Conservation (phyloP, 1,140 invertebrate genomes). For the Phenacoccus solenopsis region DNA sequence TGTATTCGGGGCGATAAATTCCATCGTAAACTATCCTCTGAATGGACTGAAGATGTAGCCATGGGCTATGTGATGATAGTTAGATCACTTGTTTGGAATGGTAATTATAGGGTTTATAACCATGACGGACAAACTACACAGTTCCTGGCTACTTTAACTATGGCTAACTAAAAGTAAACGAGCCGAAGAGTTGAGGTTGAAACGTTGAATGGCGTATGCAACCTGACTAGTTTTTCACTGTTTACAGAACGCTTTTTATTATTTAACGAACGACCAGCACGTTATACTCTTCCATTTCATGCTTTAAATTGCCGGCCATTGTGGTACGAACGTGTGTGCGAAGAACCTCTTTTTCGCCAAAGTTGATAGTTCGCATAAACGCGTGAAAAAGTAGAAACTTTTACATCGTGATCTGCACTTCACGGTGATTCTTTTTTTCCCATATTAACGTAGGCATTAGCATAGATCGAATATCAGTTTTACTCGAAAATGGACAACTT, state of each 20-base stretch:
- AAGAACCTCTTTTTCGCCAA: too few relatives aligned
- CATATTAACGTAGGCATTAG: too few relatives aligned
- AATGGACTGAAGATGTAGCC: conserved; percentile 8
- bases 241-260: conserved; percentile 11
- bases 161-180: conserved; percentile 6
- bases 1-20: background rate
- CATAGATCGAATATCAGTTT: too few relatives aligned
- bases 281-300: conserved; percentile 12
- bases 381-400: too few relatives aligned
- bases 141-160: conserved; percentile 8
- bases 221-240: conserved; percentile 13
- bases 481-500: too few relatives aligned
- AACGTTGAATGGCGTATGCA: conserved; percentile 5
- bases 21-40: conserved; percentile 13
- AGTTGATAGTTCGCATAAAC: too few relatives aligned
- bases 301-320: conserved; percentile 6
- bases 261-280: conserved; percentile 1
- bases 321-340: too few relatives aligned
- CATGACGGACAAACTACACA: conserved; percentile 16
- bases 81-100: conserved; percentile 17
- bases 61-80: conserved; percentile 16
- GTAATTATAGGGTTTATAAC: conserved; percentile 14
- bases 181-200: background rate
- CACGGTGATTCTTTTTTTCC: too few relatives aligned
- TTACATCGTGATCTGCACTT: too few relatives aligned